Evolutionary conservation across 2,113 vertebrate genomes (phyloP).

Genomic region (Pseudonaja textilis): DNA sequence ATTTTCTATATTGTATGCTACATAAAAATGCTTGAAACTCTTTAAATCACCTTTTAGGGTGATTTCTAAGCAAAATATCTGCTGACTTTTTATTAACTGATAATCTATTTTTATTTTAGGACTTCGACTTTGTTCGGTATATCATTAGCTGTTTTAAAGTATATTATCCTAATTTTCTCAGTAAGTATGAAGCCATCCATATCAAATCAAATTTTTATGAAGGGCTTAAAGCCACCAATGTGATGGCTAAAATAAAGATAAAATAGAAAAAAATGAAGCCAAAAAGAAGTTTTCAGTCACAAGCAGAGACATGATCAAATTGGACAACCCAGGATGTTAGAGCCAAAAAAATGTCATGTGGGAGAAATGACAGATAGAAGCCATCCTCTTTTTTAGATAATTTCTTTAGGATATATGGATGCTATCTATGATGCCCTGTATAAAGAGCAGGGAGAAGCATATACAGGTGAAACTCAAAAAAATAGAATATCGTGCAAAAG

Average conservation of each 20-base stretch:
- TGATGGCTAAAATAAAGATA: not conserved
- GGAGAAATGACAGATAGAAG: not conserved
- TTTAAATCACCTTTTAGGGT: not conserved
- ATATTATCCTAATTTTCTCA: slow-evolving; percentile 96
- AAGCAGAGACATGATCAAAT: not conserved
- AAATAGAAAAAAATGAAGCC: not conserved
- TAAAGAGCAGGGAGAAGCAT: not conserved
- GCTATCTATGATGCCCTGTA: not conserved
- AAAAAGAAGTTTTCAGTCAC: not conserved
- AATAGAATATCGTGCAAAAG: too few relatives aligned
- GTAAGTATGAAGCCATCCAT: slow-evolving; percentile 78
- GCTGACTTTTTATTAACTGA: slow-evolving; percentile 5
- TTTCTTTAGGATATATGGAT: not conserved
- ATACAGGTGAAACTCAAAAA: not conserved
- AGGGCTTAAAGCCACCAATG: not conserved
- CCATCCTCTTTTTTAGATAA: not conserved
- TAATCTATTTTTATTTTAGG: slow-evolving; percentile 74
- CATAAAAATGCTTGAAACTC: not conserved
- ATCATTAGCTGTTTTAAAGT: slow-evolving; percentile 94
- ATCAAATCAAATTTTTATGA: not conserved
- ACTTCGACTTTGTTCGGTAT: slow-evolving; percentile 96
- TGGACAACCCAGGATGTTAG: not conserved
- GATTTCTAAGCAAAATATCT: not conserved
- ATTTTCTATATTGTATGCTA: not conserved
- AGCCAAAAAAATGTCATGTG: not conserved